Evolutionary conservation across 2,113 vertebrate genomes (phyloP).

Genomic region (Triplophysa rosa): DNA sequence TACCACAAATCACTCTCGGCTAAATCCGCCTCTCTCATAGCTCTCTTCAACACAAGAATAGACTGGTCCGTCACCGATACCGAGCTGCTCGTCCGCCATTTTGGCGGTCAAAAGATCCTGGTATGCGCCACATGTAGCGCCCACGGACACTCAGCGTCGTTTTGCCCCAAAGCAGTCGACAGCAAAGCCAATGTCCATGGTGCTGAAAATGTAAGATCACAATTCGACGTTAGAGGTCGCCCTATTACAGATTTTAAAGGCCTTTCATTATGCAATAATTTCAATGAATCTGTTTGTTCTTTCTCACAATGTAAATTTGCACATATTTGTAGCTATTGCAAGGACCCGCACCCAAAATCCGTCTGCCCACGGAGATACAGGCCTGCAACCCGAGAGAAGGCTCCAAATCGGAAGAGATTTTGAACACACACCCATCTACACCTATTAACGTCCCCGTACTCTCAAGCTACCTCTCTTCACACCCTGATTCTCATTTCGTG

Average conservation of each 20-base stretch:
- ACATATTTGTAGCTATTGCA: not conserved
- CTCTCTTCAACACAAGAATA: not conserved
- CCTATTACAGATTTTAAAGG: not conserved
- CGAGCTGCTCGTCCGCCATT: not conserved
- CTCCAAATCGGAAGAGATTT: no score
- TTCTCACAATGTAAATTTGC: not conserved
- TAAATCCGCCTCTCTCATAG: not conserved
- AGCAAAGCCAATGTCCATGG: not conserved
- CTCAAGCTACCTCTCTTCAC: no score
- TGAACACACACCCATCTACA: no score
- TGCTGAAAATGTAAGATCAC: not conserved
- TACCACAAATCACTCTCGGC: not conserved
- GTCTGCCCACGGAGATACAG: no score
- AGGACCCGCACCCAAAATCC: no score
- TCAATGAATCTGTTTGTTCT: not conserved
- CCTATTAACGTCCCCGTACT: no score
- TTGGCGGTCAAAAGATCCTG: not conserved
- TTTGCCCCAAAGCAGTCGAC: not conserved
- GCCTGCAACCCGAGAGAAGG: no score
- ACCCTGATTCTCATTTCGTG: no score
- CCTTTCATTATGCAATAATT: not conserved
- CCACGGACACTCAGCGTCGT: not conserved
- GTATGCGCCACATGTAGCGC: not conserved
- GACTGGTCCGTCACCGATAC: not conserved
- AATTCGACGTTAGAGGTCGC: not conserved